A percentile compares a stretch with the other conserved stretches of the same genome.
Conservation (phyloP, 2,113 vertebrate species). For the Phrynocephalus versicolor region DNA sequence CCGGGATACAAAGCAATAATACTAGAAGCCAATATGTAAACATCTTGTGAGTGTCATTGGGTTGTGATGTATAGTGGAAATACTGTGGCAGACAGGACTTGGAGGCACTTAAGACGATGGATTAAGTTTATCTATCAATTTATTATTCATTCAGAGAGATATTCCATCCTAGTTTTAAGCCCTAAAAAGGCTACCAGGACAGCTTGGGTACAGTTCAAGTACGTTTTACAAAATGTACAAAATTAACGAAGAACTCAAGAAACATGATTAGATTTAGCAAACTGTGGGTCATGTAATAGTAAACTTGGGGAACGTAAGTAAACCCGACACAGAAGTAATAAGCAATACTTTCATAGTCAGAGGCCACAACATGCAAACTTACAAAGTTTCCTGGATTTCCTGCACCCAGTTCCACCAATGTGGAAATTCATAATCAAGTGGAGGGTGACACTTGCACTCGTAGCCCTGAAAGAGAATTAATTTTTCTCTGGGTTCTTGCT, state of each 20-base stretch:
- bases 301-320: too few relatives aligned
- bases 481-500: constrained; percentile 8
- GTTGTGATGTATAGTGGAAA: neutral
- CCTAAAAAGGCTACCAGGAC: neutral
- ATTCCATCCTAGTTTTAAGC: neutral
- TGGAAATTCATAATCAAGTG: neutral
- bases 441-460: neutral
- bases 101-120: neutral
- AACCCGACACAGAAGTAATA: neutral
- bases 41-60: neutral
- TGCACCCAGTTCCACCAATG: too few relatives aligned
- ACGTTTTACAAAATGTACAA: neutral
- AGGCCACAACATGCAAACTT: neutral
- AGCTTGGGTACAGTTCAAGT: neutral
- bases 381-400: neutral
- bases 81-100: neutral
- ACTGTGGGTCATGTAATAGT: too few relatives aligned
- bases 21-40: neutral
- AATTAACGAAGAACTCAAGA: neutral
- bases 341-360: neutral
- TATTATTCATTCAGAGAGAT: neutral
- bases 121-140: neutral
- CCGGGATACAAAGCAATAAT: neutral
- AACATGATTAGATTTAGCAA: neutral
- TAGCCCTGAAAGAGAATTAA: neutral